Conservation (phyloP, 1,140 invertebrate genomes). For the Heterodera schachtii region DNA sequence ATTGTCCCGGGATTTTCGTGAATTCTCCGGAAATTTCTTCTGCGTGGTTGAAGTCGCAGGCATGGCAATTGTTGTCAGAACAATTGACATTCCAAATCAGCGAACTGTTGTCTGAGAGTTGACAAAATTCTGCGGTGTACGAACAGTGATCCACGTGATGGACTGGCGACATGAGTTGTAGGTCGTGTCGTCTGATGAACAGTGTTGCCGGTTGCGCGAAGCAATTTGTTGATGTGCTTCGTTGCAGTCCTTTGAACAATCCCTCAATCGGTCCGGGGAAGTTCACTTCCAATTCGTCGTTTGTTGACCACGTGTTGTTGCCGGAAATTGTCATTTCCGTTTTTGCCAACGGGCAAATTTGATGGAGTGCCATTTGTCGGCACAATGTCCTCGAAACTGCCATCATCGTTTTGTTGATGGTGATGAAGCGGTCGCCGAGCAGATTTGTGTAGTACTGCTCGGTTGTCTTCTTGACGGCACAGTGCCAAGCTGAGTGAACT, state of each 20-base stretch:
- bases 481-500: neutral
- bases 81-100: conserved; percentile 1
- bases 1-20: neutral
- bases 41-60: neutral
- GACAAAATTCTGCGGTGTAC: neutral
- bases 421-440: neutral
- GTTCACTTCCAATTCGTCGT: neutral
- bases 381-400: neutral
- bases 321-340: neutral
- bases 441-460: neutral
- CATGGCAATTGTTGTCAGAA: neutral
- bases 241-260: neutral
- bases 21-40: neutral
- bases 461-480: neutral
- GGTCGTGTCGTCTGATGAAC: neutral
- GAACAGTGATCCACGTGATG: neutral
- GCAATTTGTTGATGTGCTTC: neutral
- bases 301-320: neutral
- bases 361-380: neutral
- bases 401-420: neutral
- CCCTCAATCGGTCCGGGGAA: neutral
- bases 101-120: neutral
- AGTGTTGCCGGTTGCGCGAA: neutral
- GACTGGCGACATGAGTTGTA: neutral
- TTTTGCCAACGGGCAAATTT: neutral